Evolutionary conservation across 2,797 vertebrate species (phyloP).

Genomic region (Geotrypetes seraphini): DNA sequence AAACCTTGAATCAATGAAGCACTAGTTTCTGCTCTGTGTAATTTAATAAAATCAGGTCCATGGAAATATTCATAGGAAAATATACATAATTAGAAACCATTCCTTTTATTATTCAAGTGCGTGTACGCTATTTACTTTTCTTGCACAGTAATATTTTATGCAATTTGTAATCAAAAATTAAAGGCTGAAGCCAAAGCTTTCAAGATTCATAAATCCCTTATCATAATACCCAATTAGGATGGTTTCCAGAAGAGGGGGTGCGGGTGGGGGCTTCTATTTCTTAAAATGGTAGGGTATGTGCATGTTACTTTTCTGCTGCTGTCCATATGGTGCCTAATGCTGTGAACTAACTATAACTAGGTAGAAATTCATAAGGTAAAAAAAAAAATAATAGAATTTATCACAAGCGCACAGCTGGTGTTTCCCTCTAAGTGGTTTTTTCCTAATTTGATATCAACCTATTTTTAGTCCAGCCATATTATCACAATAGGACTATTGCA

Average conservation of each 20-base stretch:
- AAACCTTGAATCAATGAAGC: no score
- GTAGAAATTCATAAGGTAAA: constrained; percentile 42
- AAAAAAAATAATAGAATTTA: constrained; percentile 47
- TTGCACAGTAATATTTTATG: constrained; percentile 22
- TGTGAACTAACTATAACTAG: constrained; percentile 42
- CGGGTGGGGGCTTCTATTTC: no score
- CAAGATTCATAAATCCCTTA: constrained; percentile 22
- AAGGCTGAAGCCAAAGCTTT: constrained; percentile 26
- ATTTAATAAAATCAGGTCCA: no score
- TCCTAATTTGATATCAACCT: constrained; percentile 49
- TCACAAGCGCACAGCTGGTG: constrained; percentile 51
- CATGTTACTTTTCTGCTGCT: constrained; percentile 16
- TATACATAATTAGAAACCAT: neutral
- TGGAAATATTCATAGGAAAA: no score
- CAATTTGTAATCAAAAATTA: constrained; percentile 16
- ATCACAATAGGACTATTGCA: no score
- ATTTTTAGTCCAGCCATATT: constrained; percentile 30
- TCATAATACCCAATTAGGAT: constrained; percentile 12
- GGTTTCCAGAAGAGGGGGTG: constrained; percentile 18
- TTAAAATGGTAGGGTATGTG: neutral
- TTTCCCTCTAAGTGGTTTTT: constrained; percentile 46
- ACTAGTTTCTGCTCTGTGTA: no score
- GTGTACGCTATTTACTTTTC: constrained; percentile 22
- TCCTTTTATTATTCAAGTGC: neutral
- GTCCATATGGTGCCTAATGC: constrained; percentile 45